Evolutionary conservation across 2,797 vertebrate species (phyloP).

Genomic region (Scarus forsteni): DNA sequence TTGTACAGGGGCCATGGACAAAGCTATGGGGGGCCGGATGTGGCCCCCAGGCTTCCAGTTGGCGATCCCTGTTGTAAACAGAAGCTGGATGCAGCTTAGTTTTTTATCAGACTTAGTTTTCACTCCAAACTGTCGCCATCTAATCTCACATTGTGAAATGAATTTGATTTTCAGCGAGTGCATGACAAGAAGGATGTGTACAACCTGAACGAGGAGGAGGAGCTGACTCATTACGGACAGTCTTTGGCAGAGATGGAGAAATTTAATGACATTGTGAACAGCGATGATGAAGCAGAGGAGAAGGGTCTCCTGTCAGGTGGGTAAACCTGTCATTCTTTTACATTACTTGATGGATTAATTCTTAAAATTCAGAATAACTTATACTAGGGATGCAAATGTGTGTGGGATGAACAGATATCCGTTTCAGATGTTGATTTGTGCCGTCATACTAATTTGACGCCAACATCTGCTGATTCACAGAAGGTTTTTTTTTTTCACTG

Average conservation of each 20-base stretch:
- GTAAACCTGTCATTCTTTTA: not conserved
- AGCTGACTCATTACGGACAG: conserved; percentile 96
- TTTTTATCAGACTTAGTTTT: not conserved
- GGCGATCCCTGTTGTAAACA: too few relatives aligned
- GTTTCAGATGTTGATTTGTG: too few relatives aligned
- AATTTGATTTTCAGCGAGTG: conserved; percentile 78
- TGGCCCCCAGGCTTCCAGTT: too few relatives aligned
- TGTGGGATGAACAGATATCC: too few relatives aligned
- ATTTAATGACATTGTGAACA: conserved; percentile 88
- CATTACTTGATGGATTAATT: not conserved
- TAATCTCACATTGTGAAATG: not conserved
- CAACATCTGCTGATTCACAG: too few relatives aligned
- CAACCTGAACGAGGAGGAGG: conserved; percentile 97
- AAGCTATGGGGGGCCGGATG: too few relatives aligned
- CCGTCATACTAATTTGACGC: too few relatives aligned
- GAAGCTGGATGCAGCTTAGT: not conserved
- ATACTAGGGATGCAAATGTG: too few relatives aligned
- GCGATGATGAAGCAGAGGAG: conserved; percentile 93
- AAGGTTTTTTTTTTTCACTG: too few relatives aligned
- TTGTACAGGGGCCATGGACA: too few relatives aligned
- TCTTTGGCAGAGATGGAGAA: conserved; percentile 97
- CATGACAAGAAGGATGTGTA: conserved; percentile 91
- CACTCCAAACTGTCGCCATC: not conserved
- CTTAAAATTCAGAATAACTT: not conserved
- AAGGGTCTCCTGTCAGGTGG: conserved; percentile 91